Conservation (phyloP, 2,888 invertebrate species). For the Platycnemis pennipes region DNA sequence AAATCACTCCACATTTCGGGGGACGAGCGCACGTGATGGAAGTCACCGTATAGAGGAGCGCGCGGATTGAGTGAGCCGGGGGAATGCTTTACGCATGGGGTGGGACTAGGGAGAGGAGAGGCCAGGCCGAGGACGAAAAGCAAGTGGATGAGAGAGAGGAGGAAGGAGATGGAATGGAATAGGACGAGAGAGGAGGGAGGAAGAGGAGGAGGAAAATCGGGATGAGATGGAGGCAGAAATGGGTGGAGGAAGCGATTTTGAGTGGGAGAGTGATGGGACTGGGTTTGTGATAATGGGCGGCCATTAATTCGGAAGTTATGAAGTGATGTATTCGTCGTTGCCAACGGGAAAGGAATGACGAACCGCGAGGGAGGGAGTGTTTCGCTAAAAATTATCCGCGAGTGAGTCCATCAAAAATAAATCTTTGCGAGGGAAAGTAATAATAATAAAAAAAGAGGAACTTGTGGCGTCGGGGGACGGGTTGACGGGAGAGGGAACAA, state of each 20-base stretch:
- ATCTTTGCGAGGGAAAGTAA: constrained; percentile 20
- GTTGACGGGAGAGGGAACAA: neutral
- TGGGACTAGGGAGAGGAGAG: neutral
- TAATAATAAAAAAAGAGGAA: constrained; percentile 9
- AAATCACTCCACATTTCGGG: constrained; percentile 2
- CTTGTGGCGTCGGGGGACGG: neutral
- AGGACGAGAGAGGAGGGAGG: neutral
- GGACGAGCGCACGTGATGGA: constrained; percentile 7
- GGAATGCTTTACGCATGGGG: constrained; percentile 31
- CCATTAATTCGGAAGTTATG: constrained; percentile 67
- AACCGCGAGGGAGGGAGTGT: constrained; percentile 40
- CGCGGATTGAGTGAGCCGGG: neutral
- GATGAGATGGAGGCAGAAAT: neutral
- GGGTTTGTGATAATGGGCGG: constrained; percentile 53
- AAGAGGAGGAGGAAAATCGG: neutral
- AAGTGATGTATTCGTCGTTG: constrained; percentile 63
- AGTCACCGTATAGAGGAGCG: neutral
- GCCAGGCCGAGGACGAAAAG: neutral
- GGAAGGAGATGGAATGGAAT: constrained; percentile 16
- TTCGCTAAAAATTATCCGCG: constrained; percentile 61
- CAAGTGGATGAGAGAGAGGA: neutral
- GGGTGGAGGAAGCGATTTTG: constrained; percentile 56
- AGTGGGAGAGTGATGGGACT: constrained; percentile 54
- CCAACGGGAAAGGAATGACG: constrained; percentile 63
- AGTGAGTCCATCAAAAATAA: constrained; percentile 57